phyloP scores from a whole-genome alignment of 2,888 invertebrate genomes.

The Portevinia maculata region DNA sequence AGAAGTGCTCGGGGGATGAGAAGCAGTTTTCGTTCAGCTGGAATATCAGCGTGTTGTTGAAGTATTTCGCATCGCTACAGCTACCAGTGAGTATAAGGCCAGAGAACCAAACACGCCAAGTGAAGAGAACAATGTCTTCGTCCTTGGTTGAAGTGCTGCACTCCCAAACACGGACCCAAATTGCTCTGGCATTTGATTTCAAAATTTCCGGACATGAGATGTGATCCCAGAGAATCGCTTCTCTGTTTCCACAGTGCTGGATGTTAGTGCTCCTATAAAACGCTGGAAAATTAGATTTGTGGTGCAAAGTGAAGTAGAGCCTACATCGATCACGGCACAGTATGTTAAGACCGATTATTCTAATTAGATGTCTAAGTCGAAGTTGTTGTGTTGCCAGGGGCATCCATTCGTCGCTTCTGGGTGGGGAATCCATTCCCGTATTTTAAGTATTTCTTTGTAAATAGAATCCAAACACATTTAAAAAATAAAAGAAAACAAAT shows the following conservation, averaged over 20 bases:
- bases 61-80: constrained; percentile 76
- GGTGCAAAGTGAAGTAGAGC: constrained; percentile 91
- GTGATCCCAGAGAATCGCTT: constrained; percentile 91
- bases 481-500: constrained; percentile 49
- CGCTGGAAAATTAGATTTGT: constrained; percentile 91
- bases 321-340: constrained; percentile 82
- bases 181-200: constrained; percentile 82
- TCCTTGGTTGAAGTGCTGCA: constrained; percentile 43
- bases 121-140: constrained; percentile 86
- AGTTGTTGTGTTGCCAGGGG: constrained; percentile 93
- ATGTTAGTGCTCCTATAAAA: constrained; percentile 88
- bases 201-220: constrained; percentile 87
- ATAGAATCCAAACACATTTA: constrained; percentile 64
- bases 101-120: constrained; percentile 93
- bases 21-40: constrained; percentile 95
- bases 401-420: constrained; percentile 90
- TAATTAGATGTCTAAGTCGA: constrained; percentile 90
- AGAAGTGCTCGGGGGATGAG: constrained; percentile 84
- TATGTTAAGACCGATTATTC: constrained; percentile 88
- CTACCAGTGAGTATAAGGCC: constrained; percentile 87
- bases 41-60: constrained; percentile 87
- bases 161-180: constrained; percentile 82
- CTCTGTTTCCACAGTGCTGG: constrained; percentile 78
- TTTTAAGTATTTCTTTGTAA: constrained; percentile 76
- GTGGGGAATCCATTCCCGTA: constrained; percentile 80